Conservation (phyloP, 1,140 invertebrate genomes). For the Samia ricini region DNA sequence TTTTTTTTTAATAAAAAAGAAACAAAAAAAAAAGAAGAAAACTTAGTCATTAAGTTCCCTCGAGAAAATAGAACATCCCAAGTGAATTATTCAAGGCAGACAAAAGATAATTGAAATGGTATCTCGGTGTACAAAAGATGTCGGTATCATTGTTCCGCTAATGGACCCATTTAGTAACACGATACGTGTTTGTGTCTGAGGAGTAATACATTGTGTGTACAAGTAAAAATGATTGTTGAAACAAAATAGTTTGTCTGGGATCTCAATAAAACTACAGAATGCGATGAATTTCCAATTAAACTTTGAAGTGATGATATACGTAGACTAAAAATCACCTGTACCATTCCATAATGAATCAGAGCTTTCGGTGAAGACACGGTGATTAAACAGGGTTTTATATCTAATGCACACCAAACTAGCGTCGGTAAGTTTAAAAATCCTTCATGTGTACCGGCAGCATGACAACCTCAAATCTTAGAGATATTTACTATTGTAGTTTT, state of each 20-base stretch:
- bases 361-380: too few relatives aligned
- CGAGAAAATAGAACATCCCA: neutral
- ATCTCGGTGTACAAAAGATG: neutral
- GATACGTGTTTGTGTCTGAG: constrained; percentile 19
- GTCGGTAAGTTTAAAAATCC: too few relatives aligned
- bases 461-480: too few relatives aligned
- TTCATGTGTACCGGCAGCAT: too few relatives aligned
- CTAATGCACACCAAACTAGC: too few relatives aligned
- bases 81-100: constrained; percentile 5
- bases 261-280: neutral
- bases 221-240: neutral
- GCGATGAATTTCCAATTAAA: neutral
- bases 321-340: too few relatives aligned
- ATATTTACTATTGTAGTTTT: too few relatives aligned
- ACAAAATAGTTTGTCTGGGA: neutral
- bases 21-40: too few relatives aligned
- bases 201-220: neutral
- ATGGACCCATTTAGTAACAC: constrained; percentile 24
- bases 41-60: neutral
- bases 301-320: too few relatives aligned
- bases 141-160: constrained; percentile 14
- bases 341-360: too few relatives aligned
- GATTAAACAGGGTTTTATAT: too few relatives aligned
- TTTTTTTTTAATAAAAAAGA: too few relatives aligned
- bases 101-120: constrained; percentile 4